Conservation (phyloP, 2,888 invertebrate species). For the Trypoxylon attenuatum region DNA sequence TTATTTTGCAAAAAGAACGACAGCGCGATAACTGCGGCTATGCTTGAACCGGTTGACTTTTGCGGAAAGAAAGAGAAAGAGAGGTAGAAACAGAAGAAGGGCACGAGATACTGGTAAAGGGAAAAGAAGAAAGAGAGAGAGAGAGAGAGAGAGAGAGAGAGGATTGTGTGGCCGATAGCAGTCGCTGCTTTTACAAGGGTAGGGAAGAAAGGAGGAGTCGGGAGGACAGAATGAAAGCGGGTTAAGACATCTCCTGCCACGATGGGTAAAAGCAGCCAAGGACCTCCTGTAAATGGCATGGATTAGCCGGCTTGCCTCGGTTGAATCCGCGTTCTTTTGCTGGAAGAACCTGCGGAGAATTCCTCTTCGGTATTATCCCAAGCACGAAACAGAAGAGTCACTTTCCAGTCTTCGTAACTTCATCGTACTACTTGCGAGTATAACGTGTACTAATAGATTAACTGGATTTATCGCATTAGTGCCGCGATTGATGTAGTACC, state of each 20-base stretch:
- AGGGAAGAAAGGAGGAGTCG: background rate
- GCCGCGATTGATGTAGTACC: too few relatives aligned
- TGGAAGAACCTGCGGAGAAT: conserved; percentile 27
- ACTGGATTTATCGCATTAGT: too few relatives aligned
- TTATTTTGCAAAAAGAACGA: conserved; percentile 50
- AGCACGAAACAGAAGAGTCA: conserved; percentile 6
- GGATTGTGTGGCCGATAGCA: background rate
- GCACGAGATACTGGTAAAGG: background rate
- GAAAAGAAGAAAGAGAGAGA: background rate
- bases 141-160: background rate
- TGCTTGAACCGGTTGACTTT: conserved; percentile 16
- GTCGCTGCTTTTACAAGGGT: background rate
- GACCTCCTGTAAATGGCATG: conserved; percentile 46
- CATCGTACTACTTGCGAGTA: too few relatives aligned
- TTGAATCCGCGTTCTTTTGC: conserved; percentile 27
- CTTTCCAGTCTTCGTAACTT: background rate
- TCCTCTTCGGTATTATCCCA: conserved; percentile 23
- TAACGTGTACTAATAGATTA: too few relatives aligned
- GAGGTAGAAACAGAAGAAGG: background rate
- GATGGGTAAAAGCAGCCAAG: conserved; percentile 18
- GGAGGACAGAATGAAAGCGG: conserved; percentile 1
- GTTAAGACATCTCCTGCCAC: conserved; percentile 10
- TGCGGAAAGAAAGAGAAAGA: background rate
- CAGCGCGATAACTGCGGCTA: conserved; percentile 44
- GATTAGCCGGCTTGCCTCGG: conserved; percentile 38